A percentile compares a stretch with the other conserved stretches of the same genome.
Conservation (phyloP, 2,797 vertebrate species). For the Sebastes cheni region DNA sequence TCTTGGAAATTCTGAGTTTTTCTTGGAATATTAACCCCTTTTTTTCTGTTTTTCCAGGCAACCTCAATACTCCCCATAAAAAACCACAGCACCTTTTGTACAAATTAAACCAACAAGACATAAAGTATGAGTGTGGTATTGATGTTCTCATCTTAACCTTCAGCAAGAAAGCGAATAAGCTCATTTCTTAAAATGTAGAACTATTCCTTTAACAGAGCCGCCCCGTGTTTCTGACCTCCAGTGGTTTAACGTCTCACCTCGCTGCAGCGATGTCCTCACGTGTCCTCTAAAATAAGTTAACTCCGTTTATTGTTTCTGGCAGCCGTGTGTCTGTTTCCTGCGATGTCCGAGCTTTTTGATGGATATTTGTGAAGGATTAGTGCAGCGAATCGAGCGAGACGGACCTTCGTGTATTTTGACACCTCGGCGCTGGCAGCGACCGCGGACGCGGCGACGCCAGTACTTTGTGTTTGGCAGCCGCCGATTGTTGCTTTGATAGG, state of each 20-base stretch:
- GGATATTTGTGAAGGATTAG: not conserved
- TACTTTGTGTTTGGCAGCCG: conserved; percentile 53
- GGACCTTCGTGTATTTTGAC: conserved; percentile 2
- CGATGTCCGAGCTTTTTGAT: not conserved
- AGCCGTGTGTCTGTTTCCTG: not conserved
- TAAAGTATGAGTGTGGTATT: not conserved
- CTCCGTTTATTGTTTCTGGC: conserved; percentile 7
- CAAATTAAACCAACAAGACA: not conserved
- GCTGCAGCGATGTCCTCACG: not conserved
- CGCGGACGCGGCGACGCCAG: conserved; percentile 4
- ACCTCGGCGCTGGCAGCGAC: conserved; percentile 39
- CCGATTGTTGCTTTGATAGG: conserved; percentile 28
- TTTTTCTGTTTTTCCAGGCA: no score
- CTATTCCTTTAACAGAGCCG: no score
- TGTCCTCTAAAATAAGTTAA: not conserved
- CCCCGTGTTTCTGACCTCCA: not conserved
- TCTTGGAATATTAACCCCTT: no score
- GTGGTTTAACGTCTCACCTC: not conserved
- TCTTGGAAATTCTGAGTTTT: no score
- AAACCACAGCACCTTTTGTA: no score
- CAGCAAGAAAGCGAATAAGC: rapidly evolving
- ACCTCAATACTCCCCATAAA: no score
- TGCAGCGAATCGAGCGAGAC: not conserved
- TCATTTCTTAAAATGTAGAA: no score
- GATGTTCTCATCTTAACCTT: not conserved